Evolutionary conservation across 2,113 vertebrate species (phyloP), one percentile per base, ranked within the genome.

Genomic region (Paralichthys olivaceus): DNA sequence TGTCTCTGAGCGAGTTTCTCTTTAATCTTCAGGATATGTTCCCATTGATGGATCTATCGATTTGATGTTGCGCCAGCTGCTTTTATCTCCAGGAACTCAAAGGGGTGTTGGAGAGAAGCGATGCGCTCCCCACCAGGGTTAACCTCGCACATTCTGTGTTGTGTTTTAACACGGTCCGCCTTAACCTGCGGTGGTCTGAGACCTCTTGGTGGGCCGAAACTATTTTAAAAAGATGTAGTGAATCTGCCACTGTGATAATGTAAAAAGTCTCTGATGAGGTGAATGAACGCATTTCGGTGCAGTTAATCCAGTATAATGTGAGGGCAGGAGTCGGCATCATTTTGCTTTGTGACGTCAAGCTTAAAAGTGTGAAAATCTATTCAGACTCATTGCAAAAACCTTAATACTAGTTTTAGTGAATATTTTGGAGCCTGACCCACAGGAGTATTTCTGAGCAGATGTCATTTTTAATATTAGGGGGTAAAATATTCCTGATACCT

Each of bases 1-100:
- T 65, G 69, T 75, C 79, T 79, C 80, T 54, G 53, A 73, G 79
- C 25, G 72, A 86, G 86, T 74, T 75, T 89, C 87, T 92, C 94
- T 95, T 95, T 95, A 95, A 95, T 95, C 94, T 95, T 91, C 72
- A 77, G 86, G 84, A 92, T 80, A 88, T 92, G 93, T 90, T 92
- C 81, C 90, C 89, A 94, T 94, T 94, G 93, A 94, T 91, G 88
- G 85, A 68, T 28, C 81, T 90, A 94, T 94, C 92, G 93, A 95
- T 95, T 90, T 92, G 90, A 93, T 94, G 93, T 93, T 85, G 90
- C 81, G 58, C 80, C 84, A 75, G 84, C 83, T 79, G 86, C 93
- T 94, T 95, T 95, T 88, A 94, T 95, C 93, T 93, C 87, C 32
- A 68, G 57, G 79, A 90, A 88, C 92, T 89, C 91, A 92, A 92